Evolutionary conservation across 2,888 invertebrate species (phyloP), one percentile per base, ranked within the genome.

Genomic region (Nomada ferruginata): DNA sequence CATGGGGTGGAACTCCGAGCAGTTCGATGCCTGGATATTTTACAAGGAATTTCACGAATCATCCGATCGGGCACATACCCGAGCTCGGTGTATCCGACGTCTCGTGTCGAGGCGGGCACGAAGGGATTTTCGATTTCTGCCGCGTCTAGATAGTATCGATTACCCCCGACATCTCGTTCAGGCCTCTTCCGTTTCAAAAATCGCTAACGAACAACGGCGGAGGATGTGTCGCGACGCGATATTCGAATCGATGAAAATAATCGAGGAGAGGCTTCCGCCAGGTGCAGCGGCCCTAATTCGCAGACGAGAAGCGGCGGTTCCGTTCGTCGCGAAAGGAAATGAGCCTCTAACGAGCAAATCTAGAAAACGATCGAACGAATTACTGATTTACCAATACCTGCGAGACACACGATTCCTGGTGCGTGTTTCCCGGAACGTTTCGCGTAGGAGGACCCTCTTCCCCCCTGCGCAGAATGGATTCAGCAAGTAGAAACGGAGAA

Each of bases 221-320:
- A 82, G 53, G 73, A 44, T 65, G 47, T 52, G 73, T 70, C 76
- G 63, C 44, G 36, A 26, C n/a, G 47, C 47, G 61, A 68, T 52
- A 18, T 57, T 44, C 47, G 70, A 42, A 63, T 73, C 57, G 66
- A 71, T 15, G 44, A 44, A 44, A 61, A 36, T 26, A 29, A 52
- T 52, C 57, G 63, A 78, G 71, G 63, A 11, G 2, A 55, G 64
- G 60, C 70, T 36, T 82, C 73, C 61, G 53, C 65, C 75, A n/a
- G 65, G 73, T 68, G 60, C 57, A 82, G 69, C 68, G 71, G 76
- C 26, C 63, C 74, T 88, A 82, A 79, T 82, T 78, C 82, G 57
- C 88, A 78, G 81, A 81, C 76, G 88, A 87, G 81, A 77, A 44
- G 15, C 61, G 77, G 71, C 42, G 57, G 57, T 60, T 76, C 60